These are phyloP conservation scores for Gymnogyps californianus DNA, from an alignment of 2,113 vertebrate species.

Conservation along the genomic window DNA sequence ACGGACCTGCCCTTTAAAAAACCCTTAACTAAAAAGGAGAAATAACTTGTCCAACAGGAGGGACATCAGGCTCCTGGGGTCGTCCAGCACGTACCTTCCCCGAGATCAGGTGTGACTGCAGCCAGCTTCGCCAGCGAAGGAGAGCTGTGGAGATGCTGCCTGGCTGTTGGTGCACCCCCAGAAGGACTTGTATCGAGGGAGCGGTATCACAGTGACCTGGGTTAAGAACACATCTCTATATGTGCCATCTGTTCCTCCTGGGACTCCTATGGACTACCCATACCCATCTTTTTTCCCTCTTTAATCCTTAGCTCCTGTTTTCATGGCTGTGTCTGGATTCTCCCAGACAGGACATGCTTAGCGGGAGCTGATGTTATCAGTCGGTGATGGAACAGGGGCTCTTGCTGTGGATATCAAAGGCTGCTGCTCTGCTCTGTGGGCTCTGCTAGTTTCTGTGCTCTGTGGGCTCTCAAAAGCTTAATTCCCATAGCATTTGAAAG, in stretches of 20 bases:
- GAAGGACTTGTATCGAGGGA: background rate
- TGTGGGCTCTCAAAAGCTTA: background rate
- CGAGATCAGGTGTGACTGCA: background rate
- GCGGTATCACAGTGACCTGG: fast-evolving
- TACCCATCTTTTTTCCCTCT: background rate
- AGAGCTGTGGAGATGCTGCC: background rate
- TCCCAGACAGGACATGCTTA: background rate
- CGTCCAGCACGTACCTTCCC: background rate
- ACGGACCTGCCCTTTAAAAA: background rate
- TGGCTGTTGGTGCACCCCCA: background rate
- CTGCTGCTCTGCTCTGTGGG: background rate
- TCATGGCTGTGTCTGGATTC: background rate
- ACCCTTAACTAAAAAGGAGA: background rate
- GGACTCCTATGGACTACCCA: background rate
- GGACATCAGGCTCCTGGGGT: background rate
- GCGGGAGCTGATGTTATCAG: background rate
- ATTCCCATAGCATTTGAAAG: background rate
- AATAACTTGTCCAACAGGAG: background rate
- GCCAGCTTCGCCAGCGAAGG: background rate
- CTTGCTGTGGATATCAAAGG: background rate
- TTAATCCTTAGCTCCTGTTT: background rate
- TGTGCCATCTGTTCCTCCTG: background rate
- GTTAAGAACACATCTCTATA: fast-evolving
- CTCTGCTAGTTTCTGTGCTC: background rate
- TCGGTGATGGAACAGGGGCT: background rate